Evolutionary conservation across 37 sponge, comb jelly and placozoan species (phyloP), one percentile per base, ranked within the genome.

Genomic region (Sycon ciliatum): DNA sequence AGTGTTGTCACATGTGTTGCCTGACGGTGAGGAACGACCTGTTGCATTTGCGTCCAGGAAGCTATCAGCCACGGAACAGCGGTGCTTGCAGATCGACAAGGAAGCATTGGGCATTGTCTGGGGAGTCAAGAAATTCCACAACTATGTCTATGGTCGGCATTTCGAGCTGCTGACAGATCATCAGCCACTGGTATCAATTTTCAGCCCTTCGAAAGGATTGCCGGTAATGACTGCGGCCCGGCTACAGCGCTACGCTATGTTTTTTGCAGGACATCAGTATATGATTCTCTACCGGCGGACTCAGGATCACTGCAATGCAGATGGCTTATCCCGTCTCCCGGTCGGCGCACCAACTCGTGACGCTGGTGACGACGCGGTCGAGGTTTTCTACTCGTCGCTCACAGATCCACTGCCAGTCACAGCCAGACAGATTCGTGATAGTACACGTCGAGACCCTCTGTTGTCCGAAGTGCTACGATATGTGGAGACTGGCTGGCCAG

Each of bases 61-160:
- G 0, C 56, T 86, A 24, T 23, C 54, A 2, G 5, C 53, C 11
- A 38, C 34, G 6, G 80, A 74, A 49, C 0, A 56, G 36, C 7
- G 77, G 22, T 87, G 82, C 30, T 49, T 79, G 20, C 87, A 81
- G 40, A 74, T 81, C 0, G 87, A 82, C 57, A 82, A 77, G 57
- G 80, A 79, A 33, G 73, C 80, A 16, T 38, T 79, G 20, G 27
- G 64, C 1, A 69, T 79, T 3, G 56, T 82, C 2, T 82, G 56
- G 56, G 79, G 79, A 13, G 56, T 87, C 0, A 65, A 70, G n/a
- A 34, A 57, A 36, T 46, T 81, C 30, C 82, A 86, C 60, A n/a
- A 27, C 2, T 86, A 86, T 67, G 65, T 86, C 13, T 86, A 67
- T 78, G 86, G 82, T 20, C n/a, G 68, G 32, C 32, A 68, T 0